Conservation (phyloP, 2,888 invertebrate genomes). For the Phymatocera aterrima region DNA sequence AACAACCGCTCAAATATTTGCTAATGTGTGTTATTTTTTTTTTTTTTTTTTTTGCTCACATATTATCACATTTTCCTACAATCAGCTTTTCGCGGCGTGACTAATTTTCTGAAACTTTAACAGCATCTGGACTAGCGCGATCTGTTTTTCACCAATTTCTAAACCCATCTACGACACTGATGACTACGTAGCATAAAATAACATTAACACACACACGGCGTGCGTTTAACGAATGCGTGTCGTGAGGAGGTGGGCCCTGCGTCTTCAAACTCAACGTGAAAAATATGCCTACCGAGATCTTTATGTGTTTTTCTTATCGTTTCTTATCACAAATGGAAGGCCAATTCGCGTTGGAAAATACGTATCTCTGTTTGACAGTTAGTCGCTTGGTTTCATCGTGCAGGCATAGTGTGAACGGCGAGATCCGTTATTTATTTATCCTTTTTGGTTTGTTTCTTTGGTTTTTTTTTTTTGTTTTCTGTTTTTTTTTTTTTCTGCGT, state of each 20-base stretch:
- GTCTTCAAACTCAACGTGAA: not conserved
- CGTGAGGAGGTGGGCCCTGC: not conserved
- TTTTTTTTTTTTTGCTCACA: too few species aligned
- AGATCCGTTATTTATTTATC: slow-evolving; percentile 2
- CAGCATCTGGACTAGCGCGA: not conserved
- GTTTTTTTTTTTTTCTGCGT: not conserved
- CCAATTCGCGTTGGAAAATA: slow-evolving; percentile 18
- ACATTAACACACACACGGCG: too few species aligned
- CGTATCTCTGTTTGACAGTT: slow-evolving; percentile 36
- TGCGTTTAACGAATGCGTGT: not conserved
- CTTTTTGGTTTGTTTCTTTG: not conserved
- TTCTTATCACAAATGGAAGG: slow-evolving; percentile 32
- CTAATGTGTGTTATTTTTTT: not conserved
- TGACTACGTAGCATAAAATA: not conserved
- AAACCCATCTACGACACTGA: not conserved
- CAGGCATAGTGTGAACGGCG: slow-evolving; percentile 3
- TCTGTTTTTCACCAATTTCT: not conserved
- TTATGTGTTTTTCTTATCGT: slow-evolving; percentile 28
- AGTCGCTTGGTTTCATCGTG: slow-evolving; percentile 4
- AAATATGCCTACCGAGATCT: not conserved
- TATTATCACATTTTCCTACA: not conserved
- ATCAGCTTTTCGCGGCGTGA: not conserved
- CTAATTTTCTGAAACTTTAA: not conserved
- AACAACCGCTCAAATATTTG: not conserved
- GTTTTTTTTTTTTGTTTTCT: not conserved